A percentile compares a stretch with the other conserved stretches of the same genome.
Conservation (phyloP, 1,140 invertebrate genomes). For the Musca domestica region DNA sequence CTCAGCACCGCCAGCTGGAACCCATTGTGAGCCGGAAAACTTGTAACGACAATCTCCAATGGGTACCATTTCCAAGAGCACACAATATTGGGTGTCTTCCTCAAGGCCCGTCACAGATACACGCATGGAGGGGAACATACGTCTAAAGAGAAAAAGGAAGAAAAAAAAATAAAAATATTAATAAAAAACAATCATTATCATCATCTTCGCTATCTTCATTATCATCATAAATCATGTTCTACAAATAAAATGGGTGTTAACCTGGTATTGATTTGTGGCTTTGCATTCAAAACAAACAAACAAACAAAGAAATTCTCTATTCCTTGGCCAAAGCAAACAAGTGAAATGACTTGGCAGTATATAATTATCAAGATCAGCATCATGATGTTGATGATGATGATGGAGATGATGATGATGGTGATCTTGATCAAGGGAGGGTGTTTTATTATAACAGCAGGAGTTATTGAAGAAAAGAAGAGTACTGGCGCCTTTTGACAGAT, state of each 20-base stretch:
- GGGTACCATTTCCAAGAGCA: constrained; percentile 75
- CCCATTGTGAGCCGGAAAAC: constrained; percentile 72
- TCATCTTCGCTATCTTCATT: background rate
- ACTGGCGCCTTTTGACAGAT: constrained; percentile 10
- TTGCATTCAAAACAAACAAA: background rate
- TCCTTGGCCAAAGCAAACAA: background rate
- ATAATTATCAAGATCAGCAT: constrained; percentile 15
- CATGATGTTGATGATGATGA: background rate
- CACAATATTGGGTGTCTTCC: constrained; percentile 72
- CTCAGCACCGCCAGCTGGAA: constrained; percentile 80
- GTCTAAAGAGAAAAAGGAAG: constrained; percentile 62
- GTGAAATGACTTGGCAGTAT: background rate
- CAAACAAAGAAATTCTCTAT: background rate
- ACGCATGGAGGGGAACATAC: constrained; percentile 83
- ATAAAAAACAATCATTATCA: background rate
- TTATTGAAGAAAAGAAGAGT: background rate
- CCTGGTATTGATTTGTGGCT: constrained; percentile 9
- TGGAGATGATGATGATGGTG: background rate
- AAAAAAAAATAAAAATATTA: background rate
- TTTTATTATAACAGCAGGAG: constrained; percentile 17
- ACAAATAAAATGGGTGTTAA: constrained; percentile 10
- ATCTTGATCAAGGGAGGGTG: too few relatives aligned
- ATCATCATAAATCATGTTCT: background rate
- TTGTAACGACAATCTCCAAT: constrained; percentile 67
- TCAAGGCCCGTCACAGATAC: constrained; percentile 71